Evolutionary conservation across 2,113 vertebrate genomes (phyloP), one percentile per base, ranked within the genome.

Genomic region (Oncorhynchus kisutch): DNA sequence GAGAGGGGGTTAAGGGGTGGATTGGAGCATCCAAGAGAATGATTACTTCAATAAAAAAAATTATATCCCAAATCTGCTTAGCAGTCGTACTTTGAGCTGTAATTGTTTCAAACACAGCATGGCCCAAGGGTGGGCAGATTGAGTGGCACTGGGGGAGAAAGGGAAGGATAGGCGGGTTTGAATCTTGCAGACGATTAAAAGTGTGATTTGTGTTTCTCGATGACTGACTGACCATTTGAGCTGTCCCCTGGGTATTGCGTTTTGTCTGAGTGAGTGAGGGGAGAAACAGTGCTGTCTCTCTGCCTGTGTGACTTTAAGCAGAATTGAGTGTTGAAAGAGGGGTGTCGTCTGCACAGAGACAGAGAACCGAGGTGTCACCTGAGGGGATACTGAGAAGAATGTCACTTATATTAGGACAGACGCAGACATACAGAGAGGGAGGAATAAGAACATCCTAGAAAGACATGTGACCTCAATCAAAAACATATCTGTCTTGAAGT

Each of bases 41-140:
- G 92, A 95, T 94, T 93, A 94, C 93, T 94, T 94, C 94, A 94
- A 95, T 94, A 95, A 92, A 94, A 95, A 12, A 94, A 94, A 95
- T 95, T 93, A 94, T 92, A 92, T 92, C 84, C 87, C 84, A 85
- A 92, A 93, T 90, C 86, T 84, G 86, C 87, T 90, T 90, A 88
- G 87, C 84, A 87, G 89, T 90, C 91, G 84, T 90, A 91, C 91
- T 92, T 91, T 92, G 91, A 92, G 92, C 89, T 90, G 92, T 93
- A 95, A 95, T 95, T 94, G 94, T 94, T 95, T 95, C 93, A 92
- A 92, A 94, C 94, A 91, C 93, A 93, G 91, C 91, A 90, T 93
- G 92, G 93, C 92, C 94, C 85, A 85, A 89, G 92, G 92, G 90
- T 89, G 84, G 74, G 82, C 77, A 67, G 82, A 76, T 79, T 78